These are phyloP conservation scores for Aplidium turbinatum DNA, from an alignment of 23 tunicate genomes.

Conservation along the genomic window DNA sequence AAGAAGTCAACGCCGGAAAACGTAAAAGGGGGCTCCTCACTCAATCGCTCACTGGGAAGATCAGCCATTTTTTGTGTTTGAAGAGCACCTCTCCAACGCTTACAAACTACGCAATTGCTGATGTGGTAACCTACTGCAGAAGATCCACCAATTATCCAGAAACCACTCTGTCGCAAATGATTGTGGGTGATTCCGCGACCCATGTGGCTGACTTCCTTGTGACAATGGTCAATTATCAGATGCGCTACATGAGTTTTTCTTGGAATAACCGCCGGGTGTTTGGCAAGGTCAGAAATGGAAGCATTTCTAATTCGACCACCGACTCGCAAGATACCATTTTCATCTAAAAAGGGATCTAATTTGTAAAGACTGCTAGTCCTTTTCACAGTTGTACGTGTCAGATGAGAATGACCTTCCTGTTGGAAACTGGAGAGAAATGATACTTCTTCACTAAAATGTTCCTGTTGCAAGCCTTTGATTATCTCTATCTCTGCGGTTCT, in stretches of 20 bases:
- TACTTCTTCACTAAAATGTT: neutral
- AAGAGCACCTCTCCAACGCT: neutral
- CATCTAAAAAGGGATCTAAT: constrained; percentile 9
- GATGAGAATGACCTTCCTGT: neutral
- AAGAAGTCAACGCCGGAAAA: neutral
- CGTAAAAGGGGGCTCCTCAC: neutral
- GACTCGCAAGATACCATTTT: neutral
- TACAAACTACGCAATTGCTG: constrained; percentile 3
- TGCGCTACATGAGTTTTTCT: neutral
- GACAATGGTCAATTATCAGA: constrained; percentile 5
- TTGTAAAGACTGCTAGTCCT: neutral
- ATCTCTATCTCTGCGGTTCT: neutral
- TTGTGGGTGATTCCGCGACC: constrained; percentile 16
- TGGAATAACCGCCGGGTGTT: neutral
- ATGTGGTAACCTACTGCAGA: constrained; percentile 1
- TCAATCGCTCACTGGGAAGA: constrained; percentile 16
- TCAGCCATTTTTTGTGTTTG: constrained; percentile 6
- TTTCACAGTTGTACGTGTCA: neutral
- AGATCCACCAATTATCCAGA: constrained; percentile 17
- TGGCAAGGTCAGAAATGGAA: too few relatives aligned
- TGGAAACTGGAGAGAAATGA: neutral
- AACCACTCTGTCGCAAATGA: constrained; percentile 14
- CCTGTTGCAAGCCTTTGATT: neutral
- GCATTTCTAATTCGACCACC: constrained; percentile 1
- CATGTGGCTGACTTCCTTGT: constrained; percentile 8